Percentiles rank a stretch among this genome's conserved stretches.
Evolutionary conservation across 2,888 invertebrate genomes (phyloP).

Genomic region (Tetheella fluctuosa): DNA sequence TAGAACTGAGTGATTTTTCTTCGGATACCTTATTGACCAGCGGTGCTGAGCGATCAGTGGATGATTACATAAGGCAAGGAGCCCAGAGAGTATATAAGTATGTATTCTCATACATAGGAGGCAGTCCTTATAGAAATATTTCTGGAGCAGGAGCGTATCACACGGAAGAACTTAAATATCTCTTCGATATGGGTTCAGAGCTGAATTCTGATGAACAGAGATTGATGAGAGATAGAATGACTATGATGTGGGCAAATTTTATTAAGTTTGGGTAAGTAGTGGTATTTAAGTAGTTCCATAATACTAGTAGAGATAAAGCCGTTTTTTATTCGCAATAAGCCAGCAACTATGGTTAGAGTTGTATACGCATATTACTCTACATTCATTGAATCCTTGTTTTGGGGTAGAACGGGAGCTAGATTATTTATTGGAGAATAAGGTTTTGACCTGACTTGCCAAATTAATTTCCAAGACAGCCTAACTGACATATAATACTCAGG

Average conservation of each 20-base stretch:
- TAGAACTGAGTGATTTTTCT: conserved; percentile 44
- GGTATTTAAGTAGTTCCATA: not conserved
- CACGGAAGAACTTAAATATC: conserved; percentile 49
- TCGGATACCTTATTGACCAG: conserved; percentile 46
- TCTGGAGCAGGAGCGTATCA: conserved; percentile 49
- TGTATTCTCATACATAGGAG: conserved; percentile 49
- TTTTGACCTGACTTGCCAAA: too few species aligned
- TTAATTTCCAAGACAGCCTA: too few species aligned
- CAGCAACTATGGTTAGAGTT: too few species aligned
- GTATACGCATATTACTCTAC: too few species aligned
- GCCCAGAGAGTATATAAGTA: conserved; percentile 45
- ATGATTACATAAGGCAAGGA: conserved; percentile 42
- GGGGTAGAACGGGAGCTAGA: too few species aligned
- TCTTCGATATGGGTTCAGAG: conserved; percentile 34
- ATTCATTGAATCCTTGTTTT: too few species aligned
- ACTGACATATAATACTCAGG: too few species aligned
- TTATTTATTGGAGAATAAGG: too few species aligned
- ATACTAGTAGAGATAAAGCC: too few species aligned
- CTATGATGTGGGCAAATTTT: conserved; percentile 58
- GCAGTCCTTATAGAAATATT: conserved; percentile 39
- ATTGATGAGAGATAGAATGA: conserved; percentile 49
- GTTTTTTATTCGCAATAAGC: too few species aligned
- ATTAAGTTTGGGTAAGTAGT: conserved; percentile 55
- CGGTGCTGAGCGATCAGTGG: conserved; percentile 49
- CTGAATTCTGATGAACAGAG: conserved; percentile 40